Evolutionary conservation across 2,888 invertebrate genomes (phyloP), one percentile per base, ranked within the genome.

Genomic region (Resseliella maxima): DNA sequence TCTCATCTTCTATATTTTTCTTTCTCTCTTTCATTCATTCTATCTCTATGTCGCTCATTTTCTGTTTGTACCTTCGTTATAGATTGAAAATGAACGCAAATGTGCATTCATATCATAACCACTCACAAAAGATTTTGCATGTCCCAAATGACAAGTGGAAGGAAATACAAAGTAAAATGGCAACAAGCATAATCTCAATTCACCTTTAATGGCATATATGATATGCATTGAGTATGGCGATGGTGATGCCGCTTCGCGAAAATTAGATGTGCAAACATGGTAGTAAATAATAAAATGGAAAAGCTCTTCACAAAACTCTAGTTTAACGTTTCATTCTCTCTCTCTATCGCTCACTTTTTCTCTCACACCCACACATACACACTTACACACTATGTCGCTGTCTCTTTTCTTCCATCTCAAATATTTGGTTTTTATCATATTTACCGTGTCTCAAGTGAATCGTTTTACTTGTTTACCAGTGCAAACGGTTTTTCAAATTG

Each of bases 61-160:
- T n/a, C n/a, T n/a, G n/a, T 50, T 50, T 18, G 18, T 18, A 50
- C 46, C 18, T 2, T 50, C 2, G 46, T 18, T 50, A 18, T 15
- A 15, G 59, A 24, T 2, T 15, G 31, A 72, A 50, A 50, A 2
- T 31, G 31, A 12, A 31, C 0, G 72, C n/a, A 35, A 72, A 72
- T 15, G 72, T 72, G 72, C 35, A 72, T 72, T 72, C n/a, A 59
- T 59, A 31, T 72, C 31, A 59, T 59, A 50, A 18, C n/a, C n/a
- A 50, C 46, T 50, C 46, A 6, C 59, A 72, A 72, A 72, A 72
- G 72, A 72, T 72, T 27, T 72, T 72, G 31, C 72, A 35, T 35
- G 35, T 72, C 35, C 72, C 72, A 72, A 72, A 72, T 72, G 31
- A 31, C 72, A 72, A 72, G 72, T 72, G 72, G 72, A 72, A 31